These are phyloP conservation scores for Donacobius atricapilla DNA, from an alignment of 2,113 vertebrate species.

Conservation along the genomic window DNA sequence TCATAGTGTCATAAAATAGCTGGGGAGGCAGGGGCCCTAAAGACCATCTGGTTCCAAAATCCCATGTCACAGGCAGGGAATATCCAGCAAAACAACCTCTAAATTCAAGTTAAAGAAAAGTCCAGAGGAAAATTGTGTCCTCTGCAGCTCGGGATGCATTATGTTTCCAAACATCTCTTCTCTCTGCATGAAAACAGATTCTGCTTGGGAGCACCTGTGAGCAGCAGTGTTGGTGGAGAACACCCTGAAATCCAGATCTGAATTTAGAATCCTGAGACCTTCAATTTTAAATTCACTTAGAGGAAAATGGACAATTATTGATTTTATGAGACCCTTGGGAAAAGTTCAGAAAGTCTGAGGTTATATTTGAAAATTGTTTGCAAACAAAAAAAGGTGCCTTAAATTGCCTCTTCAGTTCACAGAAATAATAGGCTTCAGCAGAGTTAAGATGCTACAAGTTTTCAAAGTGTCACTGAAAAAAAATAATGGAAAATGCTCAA, in stretches of 20 bases:
- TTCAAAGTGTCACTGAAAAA: constrained; percentile 50
- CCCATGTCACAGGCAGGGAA: background rate
- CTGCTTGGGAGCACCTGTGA: background rate
- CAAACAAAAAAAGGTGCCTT: constrained; percentile 71
- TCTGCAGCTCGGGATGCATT: background rate
- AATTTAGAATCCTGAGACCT: constrained; percentile 19
- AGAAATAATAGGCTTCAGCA: constrained; percentile 69
- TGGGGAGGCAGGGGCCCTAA: background rate
- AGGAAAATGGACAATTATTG: constrained; percentile 63
- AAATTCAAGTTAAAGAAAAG: background rate
- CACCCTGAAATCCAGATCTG: constrained; percentile 21
- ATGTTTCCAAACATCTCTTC: background rate
- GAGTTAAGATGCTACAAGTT: constrained; percentile 56
- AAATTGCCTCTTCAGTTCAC: constrained; percentile 72
- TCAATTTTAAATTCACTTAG: constrained; percentile 39
- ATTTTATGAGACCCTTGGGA: constrained; percentile 66
- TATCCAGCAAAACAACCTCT: background rate
- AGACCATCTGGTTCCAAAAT: background rate
- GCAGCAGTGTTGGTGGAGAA: background rate
- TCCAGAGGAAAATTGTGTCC: background rate
- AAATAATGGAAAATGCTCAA: constrained; percentile 63
- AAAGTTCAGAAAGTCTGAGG: constrained; percentile 69
- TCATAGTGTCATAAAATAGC: background rate
- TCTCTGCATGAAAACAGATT: background rate
- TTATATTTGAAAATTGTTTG: constrained; percentile 76